Percentiles rank a stretch among this genome's conserved stretches.
phyloP scores from a whole-genome alignment of 1,140 invertebrate species.

The Ceratosolen solmsi region DNA sequence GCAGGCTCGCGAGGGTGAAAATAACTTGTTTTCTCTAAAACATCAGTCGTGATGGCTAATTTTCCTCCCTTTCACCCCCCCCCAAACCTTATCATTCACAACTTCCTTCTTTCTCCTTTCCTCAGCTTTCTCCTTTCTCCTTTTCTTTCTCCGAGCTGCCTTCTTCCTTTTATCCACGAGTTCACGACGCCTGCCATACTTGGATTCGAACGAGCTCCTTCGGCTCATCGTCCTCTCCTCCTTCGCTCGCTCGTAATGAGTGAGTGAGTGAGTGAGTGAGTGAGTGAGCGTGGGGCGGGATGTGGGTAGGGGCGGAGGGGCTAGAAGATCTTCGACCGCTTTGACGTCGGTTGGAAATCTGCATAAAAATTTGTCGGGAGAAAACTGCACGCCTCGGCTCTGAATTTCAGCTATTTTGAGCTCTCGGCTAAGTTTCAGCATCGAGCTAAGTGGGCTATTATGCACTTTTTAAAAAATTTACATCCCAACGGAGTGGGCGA shows the following conservation, averaged over 20 bases:
- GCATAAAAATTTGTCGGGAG: conserved; percentile 48
- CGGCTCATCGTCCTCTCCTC: not conserved
- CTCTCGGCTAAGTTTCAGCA: conserved; percentile 39
- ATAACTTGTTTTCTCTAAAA: conserved; percentile 1
- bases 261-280: too few relatives aligned
- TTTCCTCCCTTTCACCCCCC: conserved; percentile 24
- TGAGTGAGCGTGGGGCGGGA: too few relatives aligned
- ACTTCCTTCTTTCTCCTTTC: too few relatives aligned
- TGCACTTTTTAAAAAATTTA: conserved; percentile 49
- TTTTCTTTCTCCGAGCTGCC: too few relatives aligned
- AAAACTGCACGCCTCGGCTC: conserved; percentile 20
- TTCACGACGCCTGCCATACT: not conserved
- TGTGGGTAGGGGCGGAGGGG: too few relatives aligned
- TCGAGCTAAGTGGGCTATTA: conserved; percentile 44
- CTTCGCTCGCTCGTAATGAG: too few relatives aligned
- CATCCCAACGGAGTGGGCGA: conserved; percentile 33
- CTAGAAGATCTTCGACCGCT: conserved; percentile 19
- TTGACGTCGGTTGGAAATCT: conserved; percentile 40
- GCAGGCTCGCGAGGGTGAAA: not conserved
- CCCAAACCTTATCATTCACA: too few relatives aligned
- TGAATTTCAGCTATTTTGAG: conserved; percentile 43
- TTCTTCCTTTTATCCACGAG: too few relatives aligned
- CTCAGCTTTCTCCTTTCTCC: too few relatives aligned
- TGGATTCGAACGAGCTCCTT: conserved; percentile 28
- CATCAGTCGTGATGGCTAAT: conserved; percentile 28